These are phyloP conservation scores for Cyclopterus lumpus DNA, from an alignment of 2,797 vertebrate genomes.

Conservation along the genomic window DNA sequence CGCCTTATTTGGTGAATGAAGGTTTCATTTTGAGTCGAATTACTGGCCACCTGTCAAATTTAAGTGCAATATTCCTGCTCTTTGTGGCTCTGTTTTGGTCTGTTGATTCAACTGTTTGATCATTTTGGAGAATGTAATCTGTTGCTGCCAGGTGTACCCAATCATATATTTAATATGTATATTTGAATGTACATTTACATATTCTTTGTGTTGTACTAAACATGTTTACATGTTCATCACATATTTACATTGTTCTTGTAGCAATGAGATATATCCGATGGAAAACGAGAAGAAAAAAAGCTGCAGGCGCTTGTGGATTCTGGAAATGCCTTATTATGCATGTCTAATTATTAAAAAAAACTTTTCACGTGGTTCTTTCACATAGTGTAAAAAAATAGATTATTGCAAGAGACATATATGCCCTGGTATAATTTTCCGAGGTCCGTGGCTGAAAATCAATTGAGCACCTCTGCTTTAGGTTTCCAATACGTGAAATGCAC, in stretches of 20 bases:
- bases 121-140: background rate
- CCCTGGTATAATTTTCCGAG: background rate
- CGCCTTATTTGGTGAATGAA: background rate
- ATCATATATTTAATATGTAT: background rate
- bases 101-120: too few relatives aligned
- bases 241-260: too few relatives aligned
- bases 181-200: background rate
- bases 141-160: background rate
- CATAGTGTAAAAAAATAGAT: background rate
- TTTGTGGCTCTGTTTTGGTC: too few relatives aligned
- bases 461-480: background rate
- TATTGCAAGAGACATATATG: background rate
- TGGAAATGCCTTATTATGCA: background rate
- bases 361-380: background rate
- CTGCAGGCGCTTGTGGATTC: background rate
- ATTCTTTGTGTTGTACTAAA: too few relatives aligned
- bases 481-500: background rate
- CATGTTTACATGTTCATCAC: too few relatives aligned
- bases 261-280: too few relatives aligned
- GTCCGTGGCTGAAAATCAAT: background rate
- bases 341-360: background rate
- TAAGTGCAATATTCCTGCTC: background rate
- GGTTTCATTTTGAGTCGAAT: background rate
- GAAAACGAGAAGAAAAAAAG: too few relatives aligned
- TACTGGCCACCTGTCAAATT: background rate